Evolutionary conservation across 1,140 invertebrate genomes (phyloP).

Genomic region (Bombus confusus): DNA sequence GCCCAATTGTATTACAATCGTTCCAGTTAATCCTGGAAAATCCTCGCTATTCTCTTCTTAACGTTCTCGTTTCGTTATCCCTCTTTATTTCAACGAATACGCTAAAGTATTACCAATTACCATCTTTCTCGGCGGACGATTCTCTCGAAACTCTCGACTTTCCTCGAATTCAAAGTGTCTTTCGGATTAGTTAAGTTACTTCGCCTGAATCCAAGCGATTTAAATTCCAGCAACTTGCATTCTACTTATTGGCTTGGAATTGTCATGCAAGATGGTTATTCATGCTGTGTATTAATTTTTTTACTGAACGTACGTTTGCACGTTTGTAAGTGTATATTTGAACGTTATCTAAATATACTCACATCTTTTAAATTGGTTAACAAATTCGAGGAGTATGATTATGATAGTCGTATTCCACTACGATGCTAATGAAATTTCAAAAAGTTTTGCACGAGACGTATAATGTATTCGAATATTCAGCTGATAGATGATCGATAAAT

Average conservation of each 20-base stretch:
- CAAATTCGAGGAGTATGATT: background rate
- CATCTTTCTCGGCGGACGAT: background rate
- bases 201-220: background rate
- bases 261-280: background rate
- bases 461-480: too few relatives aligned
- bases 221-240: background rate
- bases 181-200: background rate
- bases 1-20: background rate
- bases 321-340: too few relatives aligned
- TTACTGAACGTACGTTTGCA: too few relatives aligned
- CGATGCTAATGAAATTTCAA: too few relatives aligned
- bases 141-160: background rate
- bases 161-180: background rate
- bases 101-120: background rate
- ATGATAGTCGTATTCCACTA: too few relatives aligned
- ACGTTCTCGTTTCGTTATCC: too few relatives aligned
- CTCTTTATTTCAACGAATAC: background rate
- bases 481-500: too few relatives aligned
- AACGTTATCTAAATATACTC: background rate
- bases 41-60: background rate
- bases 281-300: background rate
- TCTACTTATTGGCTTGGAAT: background rate
- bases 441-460: too few relatives aligned
- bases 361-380: background rate
- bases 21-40: background rate